Evolutionary conservation across 2,797 vertebrate genomes (phyloP).

Genomic region (Synaphobranchus kaupii): DNA sequence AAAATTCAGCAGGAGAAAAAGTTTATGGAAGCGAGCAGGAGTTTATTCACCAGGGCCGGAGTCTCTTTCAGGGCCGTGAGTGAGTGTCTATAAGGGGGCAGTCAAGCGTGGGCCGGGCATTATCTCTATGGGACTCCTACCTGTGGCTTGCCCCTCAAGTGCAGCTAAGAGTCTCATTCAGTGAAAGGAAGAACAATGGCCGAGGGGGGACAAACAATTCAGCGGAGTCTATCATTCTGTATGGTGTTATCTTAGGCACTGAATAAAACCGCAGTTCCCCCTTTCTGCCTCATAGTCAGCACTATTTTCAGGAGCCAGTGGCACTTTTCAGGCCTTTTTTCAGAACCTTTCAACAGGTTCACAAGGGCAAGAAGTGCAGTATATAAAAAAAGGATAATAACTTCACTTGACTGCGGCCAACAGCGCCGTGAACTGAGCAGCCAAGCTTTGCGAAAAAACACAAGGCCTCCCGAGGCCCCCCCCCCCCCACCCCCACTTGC

Average conservation of each 20-base stretch:
- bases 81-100: conserved; percentile 89
- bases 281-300: conserved; percentile 84
- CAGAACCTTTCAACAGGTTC: conserved; percentile 89
- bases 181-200: conserved; percentile 82
- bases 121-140: conserved; percentile 75
- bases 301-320: conserved; percentile 85
- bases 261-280: conserved; percentile 86
- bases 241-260: conserved; percentile 93
- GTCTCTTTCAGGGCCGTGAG: conserved; percentile 85
- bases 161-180: conserved; percentile 90
- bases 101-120: conserved; percentile 92
- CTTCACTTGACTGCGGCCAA: conserved; percentile 79
- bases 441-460: conserved; percentile 76
- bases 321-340: conserved; percentile 85
- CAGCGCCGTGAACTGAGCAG: conserved; percentile 76
- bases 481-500: conserved; percentile 3
- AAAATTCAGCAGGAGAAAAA: conserved; percentile 93
- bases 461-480: conserved; percentile 54
- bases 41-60: conserved; percentile 87
- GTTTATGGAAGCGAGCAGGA: conserved; percentile 92
- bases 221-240: conserved; percentile 97
- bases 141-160: conserved; percentile 77
- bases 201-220: conserved; percentile 87
- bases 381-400: conserved; percentile 90
- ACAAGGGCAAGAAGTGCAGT: conserved; percentile 91